These are phyloP conservation scores for Pelecanus crispus DNA, from an alignment of 2,113 vertebrate genomes.

Conservation along the genomic window DNA sequence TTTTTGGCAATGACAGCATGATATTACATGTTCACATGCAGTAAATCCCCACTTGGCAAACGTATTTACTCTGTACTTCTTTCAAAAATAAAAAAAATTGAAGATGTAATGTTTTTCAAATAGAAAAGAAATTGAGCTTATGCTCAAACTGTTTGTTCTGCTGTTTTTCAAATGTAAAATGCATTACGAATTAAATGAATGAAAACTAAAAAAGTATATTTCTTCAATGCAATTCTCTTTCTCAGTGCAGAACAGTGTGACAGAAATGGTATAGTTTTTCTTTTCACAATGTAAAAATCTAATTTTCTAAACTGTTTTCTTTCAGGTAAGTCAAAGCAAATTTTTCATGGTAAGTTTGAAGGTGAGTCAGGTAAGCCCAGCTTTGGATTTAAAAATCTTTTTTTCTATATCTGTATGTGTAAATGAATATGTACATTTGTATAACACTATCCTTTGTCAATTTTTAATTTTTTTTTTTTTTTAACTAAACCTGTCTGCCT, in stretches of 20 bases:
- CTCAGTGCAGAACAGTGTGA: background rate
- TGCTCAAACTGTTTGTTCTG: background rate
- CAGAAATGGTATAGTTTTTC: background rate
- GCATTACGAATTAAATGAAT: background rate
- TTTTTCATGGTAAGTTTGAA: background rate
- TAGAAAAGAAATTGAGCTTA: background rate
- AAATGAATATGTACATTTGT: background rate
- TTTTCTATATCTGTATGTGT: background rate
- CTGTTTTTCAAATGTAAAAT: background rate
- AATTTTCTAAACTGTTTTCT: conserved; percentile 20
- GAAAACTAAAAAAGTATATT: background rate
- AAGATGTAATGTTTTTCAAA: background rate
- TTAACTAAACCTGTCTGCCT: background rate
- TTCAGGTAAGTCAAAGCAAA: conserved; percentile 52
- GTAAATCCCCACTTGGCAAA: background rate
- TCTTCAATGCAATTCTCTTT: background rate
- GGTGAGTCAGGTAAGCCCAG: conserved; percentile 25
- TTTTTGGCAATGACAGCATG: background rate
- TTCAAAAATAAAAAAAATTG: background rate
- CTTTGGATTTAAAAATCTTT: background rate
- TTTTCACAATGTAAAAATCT: background rate
- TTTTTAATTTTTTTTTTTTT: background rate
- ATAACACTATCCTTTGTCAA: background rate
- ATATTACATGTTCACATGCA: background rate
- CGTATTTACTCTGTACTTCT: background rate